Conservation (phyloP, 2,797 vertebrate genomes). For the Falco naumanni region DNA sequence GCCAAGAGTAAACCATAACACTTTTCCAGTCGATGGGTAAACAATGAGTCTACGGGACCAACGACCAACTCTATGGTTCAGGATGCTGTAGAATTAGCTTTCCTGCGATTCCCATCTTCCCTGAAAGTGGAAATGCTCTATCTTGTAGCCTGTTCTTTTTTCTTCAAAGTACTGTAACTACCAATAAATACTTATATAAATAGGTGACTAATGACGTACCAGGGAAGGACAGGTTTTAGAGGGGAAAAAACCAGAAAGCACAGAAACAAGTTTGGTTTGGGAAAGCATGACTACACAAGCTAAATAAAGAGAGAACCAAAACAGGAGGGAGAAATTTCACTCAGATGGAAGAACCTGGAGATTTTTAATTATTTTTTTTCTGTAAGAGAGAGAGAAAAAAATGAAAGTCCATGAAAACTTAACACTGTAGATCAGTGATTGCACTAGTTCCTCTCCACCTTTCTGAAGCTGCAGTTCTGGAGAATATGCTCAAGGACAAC, state of each 20-base stretch:
- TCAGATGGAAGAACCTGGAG: neutral
- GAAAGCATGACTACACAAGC: neutral
- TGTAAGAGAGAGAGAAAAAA: neutral
- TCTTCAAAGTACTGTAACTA: neutral
- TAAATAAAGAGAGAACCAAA: neutral
- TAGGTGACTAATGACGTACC: neutral
- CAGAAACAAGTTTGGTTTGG: neutral
- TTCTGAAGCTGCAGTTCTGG: neutral
- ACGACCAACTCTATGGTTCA: neutral
- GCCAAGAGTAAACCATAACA: too few species aligned
- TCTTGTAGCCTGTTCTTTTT: neutral
- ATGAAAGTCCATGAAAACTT: neutral
- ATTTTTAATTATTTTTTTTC: neutral
- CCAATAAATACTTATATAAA: neutral
- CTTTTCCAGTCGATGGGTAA: neutral
- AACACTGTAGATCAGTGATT: neutral
- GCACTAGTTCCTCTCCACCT: neutral
- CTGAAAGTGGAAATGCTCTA: neutral
- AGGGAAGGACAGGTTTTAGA: neutral
- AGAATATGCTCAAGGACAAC: neutral
- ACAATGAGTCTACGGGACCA: accelerated
- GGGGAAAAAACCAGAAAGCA: neutral
- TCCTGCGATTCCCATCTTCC: neutral
- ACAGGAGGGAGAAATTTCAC: neutral
- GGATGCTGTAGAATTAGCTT: neutral